phyloP scores from a whole-genome alignment of 1,140 invertebrate species.

The Panagrolaimus sp. region DNA sequence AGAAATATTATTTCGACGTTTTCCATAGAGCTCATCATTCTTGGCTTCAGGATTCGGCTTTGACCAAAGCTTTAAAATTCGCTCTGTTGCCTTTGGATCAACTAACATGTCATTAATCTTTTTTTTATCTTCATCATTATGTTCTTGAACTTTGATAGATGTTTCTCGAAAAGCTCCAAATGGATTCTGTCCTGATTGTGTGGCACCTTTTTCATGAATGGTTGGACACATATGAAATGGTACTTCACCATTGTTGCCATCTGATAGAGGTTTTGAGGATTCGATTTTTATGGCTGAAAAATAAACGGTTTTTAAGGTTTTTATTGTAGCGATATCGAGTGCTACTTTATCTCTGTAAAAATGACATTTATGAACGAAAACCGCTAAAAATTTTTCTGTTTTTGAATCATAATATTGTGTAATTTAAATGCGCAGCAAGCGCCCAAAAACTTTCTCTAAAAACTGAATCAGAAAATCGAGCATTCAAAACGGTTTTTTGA shows the following conservation, averaged over 20 bases:
- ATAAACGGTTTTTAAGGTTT: background rate
- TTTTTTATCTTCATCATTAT: constrained; percentile 32
- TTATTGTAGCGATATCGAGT: no score
- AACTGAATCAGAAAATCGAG: no score
- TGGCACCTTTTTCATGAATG: constrained; percentile 26
- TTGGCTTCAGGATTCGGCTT: constrained; percentile 35
- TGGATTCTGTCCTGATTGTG: constrained; percentile 33
- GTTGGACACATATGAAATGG: constrained; percentile 30
- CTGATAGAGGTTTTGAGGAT: constrained; percentile 19
- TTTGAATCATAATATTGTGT: no score
- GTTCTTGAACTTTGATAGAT: constrained; percentile 26
- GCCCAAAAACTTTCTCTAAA: no score
- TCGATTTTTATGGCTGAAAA: constrained; percentile 27
- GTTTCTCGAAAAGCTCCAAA: constrained; percentile 38
- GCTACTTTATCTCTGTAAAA: no score
- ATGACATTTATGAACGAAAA: no score
- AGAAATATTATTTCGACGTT: constrained; percentile 21
- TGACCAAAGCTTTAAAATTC: constrained; percentile 27
- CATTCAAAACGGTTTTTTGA: no score
- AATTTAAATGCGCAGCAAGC: no score
- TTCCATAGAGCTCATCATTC: constrained; percentile 26
- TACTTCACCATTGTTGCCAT: constrained; percentile 26
- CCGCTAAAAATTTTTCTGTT: no score
- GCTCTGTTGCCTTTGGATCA: constrained; percentile 37
- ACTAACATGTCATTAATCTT: constrained; percentile 26